Conservation (phyloP, 1,140 invertebrate species). For the Monomorium pharaonis region DNA sequence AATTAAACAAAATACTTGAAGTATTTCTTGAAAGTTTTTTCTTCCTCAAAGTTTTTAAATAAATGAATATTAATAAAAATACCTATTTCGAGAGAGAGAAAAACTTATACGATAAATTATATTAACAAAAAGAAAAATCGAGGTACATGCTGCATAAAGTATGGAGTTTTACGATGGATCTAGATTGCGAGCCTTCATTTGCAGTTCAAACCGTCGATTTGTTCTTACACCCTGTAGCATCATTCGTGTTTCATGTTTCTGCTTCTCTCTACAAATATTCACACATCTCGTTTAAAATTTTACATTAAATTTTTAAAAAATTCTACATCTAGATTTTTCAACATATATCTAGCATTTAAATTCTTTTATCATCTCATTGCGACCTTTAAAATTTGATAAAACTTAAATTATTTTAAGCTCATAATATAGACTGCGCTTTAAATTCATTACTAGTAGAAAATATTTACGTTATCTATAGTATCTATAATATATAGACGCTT, state of each 20-base stretch:
- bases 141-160: not conserved
- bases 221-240: conserved; percentile 87
- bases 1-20: not conserved
- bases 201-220: conserved; percentile 88
- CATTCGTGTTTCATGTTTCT: conserved; percentile 82
- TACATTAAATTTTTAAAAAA: no score
- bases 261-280: conserved; percentile 73
- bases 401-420: not conserved
- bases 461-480: no score
- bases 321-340: no score
- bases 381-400: not conserved
- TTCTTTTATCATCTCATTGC: not conserved
- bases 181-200: conserved; percentile 86
- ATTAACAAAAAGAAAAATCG: not conserved
- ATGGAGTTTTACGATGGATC: conserved; percentile 1
- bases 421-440: not conserved
- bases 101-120: not conserved
- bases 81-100: not conserved
- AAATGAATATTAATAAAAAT: not conserved
- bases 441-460: no score
- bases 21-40: not conserved
- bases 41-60: not conserved
- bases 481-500: no score
- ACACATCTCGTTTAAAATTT: not conserved
- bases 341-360: not conserved